Conservation (phyloP, 53 echinoderm and acorn worm species). For the Astropecten irregularis region DNA sequence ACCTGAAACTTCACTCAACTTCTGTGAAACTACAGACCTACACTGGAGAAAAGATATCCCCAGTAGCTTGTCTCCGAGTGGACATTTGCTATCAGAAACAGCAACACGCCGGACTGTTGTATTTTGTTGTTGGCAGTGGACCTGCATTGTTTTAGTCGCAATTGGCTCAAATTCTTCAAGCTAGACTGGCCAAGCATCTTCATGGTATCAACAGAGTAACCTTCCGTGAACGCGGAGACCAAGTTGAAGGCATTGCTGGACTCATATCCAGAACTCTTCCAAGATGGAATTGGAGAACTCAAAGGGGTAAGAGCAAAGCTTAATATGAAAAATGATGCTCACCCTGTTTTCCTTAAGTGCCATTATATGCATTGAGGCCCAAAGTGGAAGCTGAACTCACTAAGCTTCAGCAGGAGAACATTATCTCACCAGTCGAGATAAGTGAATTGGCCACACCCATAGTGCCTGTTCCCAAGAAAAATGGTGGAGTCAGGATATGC, state of each 20-base stretch:
- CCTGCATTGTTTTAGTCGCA: constrained; percentile 22
- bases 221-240: background rate
- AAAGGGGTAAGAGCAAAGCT: constrained; percentile 43
- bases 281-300: constrained; percentile 52
- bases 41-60: background rate
- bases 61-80: constrained; percentile 25
- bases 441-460: constrained; percentile 65
- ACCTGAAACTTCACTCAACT: constrained; percentile 4
- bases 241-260: constrained; percentile 21
- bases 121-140: constrained; percentile 1
- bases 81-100: background rate
- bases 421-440: constrained; percentile 51
- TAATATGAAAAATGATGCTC: constrained; percentile 12
- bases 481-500: constrained; percentile 51
- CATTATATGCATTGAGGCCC: constrained; percentile 47
- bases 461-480: constrained; percentile 62
- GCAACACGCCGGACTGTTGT: background rate
- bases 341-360: constrained; percentile 14
- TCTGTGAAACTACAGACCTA: constrained; percentile 37
- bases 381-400: constrained; percentile 67
- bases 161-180: too few relatives aligned
- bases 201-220: background rate
- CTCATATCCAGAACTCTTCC: constrained; percentile 29
- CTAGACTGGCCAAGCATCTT: constrained; percentile 15
- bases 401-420: constrained; percentile 51